Percentiles rank a stretch among this genome's conserved stretches.
Evolutionary conservation across 2,888 invertebrate species (phyloP).

Genomic region (Meloe dianella): DNA sequence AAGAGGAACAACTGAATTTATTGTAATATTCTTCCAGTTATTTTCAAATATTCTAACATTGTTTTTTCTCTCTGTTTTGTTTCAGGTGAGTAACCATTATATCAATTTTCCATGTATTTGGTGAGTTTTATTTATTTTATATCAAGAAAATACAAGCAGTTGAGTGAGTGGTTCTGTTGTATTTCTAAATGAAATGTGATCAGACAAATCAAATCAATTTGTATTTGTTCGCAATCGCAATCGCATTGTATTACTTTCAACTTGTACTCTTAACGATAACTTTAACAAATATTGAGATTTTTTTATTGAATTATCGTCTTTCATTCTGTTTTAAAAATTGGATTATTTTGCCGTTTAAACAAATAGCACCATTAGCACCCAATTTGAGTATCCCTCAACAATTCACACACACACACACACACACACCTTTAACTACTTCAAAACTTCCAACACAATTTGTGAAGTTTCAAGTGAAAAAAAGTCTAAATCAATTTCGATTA

Average conservation of each 20-base stretch:
- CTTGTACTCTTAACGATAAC: no score
- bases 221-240: no score
- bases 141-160: constrained; percentile 1
- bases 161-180: constrained; percentile 20
- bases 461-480: constrained; percentile 44
- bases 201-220: constrained; percentile 21
- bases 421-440: constrained; percentile 40
- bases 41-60: constrained; percentile 3
- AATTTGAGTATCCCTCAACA: no score
- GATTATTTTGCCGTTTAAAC: constrained; percentile 33
- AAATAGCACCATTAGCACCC: constrained; percentile 50
- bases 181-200: constrained; percentile 31
- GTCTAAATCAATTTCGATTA: constrained; percentile 50
- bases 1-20: constrained; percentile 3
- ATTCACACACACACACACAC: constrained; percentile 20
- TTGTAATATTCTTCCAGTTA: not conserved
- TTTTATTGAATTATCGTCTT: not conserved
- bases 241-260: no score
- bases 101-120: not conserved
- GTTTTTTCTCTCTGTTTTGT: not conserved
- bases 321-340: not conserved
- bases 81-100: constrained; percentile 5
- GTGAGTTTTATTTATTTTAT: not conserved
- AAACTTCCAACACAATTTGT: constrained; percentile 48
- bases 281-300: not conserved